Evolutionary conservation across 2,797 vertebrate genomes (phyloP).

Genomic region (Neosalanx taihuensis): DNA sequence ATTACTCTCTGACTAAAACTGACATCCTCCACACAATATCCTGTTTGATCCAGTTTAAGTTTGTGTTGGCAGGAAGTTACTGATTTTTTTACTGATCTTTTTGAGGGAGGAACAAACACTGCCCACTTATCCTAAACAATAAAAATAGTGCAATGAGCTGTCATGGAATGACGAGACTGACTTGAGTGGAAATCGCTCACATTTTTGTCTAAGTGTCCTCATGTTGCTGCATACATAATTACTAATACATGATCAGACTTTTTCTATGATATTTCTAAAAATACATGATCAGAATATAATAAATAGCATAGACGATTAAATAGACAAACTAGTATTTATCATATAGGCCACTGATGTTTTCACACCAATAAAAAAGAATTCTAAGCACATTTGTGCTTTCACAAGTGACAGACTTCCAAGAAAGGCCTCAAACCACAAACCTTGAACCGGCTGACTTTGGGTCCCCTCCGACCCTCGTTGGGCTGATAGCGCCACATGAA

Average conservation of each 20-base stretch:
- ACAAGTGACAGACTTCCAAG: neutral
- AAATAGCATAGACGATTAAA: neutral
- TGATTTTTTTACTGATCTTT: neutral
- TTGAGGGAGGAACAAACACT: neutral
- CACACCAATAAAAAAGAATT: too few relatives aligned
- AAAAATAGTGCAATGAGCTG: neutral
- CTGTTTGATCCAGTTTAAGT: conserved; percentile 60
- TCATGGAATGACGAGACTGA: neutral
- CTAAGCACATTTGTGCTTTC: too few relatives aligned
- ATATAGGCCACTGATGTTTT: too few relatives aligned
- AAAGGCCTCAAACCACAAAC: conserved; percentile 38
- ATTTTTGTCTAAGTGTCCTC: neutral
- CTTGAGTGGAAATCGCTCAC: neutral
- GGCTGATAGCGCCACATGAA: conserved; percentile 66
- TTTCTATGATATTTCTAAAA: neutral
- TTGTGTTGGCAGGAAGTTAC: conserved; percentile 4
- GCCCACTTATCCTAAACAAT: neutral
- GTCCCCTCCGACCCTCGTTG: conserved; percentile 41
- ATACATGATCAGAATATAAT: too few relatives aligned
- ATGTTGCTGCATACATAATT: neutral
- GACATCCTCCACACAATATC: conserved; percentile 35
- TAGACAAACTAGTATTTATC: neutral
- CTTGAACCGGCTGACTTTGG: conserved; percentile 44
- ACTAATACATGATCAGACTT: neutral
- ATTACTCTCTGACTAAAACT: conserved; percentile 42